Percentiles rank a stretch among this genome's conserved stretches.
phyloP scores from a whole-genome alignment of 2,888 invertebrate species.

The Papilio elwesi region DNA sequence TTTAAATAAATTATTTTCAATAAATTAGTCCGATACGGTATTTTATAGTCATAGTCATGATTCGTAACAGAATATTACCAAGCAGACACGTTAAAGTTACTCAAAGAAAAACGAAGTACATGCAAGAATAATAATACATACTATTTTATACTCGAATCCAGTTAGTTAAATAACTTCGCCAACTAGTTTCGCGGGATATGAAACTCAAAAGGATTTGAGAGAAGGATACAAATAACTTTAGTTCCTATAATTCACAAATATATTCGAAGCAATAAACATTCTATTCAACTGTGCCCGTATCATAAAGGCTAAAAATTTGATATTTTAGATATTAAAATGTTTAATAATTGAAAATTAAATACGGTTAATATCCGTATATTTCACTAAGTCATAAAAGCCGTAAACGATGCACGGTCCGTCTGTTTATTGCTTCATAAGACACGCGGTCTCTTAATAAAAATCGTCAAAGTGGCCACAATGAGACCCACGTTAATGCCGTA shows the following conservation, averaged over 20 bases:
- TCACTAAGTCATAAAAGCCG: constrained; percentile 49
- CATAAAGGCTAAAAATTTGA: background rate
- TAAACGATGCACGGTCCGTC: constrained; percentile 37
- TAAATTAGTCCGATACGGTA: too few species aligned
- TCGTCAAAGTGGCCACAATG: constrained; percentile 57
- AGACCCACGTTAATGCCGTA: constrained; percentile 55
- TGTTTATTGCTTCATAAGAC: constrained; percentile 42
- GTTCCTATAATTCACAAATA: constrained; percentile 47
- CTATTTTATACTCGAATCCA: too few species aligned
- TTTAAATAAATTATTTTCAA: too few species aligned
- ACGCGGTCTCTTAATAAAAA: constrained; percentile 37
- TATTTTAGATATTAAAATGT: background rate
- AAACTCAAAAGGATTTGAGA: background rate
- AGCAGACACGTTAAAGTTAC: too few species aligned
- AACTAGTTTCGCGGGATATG: background rate
- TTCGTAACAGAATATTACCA: too few species aligned
- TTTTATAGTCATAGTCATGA: too few species aligned
- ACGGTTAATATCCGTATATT: constrained; percentile 42
- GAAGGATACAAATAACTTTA: constrained; percentile 32
- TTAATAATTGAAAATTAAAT: constrained; percentile 3
- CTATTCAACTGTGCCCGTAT: constrained; percentile 5
- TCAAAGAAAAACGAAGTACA: too few species aligned
- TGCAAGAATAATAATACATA: too few species aligned
- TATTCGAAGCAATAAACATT: constrained; percentile 50
- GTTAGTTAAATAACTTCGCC: constrained; percentile 1